Conservation (phyloP, 2,113 vertebrate genomes). For the Dasyurus viverrinus region DNA sequence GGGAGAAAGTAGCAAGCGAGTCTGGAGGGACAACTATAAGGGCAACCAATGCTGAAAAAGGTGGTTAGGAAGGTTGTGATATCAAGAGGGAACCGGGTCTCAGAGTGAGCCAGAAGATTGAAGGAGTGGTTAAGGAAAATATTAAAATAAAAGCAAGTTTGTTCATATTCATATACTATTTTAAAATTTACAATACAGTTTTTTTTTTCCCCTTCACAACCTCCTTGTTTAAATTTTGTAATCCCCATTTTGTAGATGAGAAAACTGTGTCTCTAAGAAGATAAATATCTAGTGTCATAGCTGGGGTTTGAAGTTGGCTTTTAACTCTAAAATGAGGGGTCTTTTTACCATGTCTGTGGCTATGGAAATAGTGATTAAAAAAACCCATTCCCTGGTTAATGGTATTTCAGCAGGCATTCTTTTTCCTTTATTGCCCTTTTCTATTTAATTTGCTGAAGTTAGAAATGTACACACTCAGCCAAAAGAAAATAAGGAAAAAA, state of each 20-base stretch:
- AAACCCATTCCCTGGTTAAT: not conserved
- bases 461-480: not conserved
- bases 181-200: not conserved
- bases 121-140: not conserved
- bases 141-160: not conserved
- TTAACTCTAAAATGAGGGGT: not conserved
- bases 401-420: not conserved
- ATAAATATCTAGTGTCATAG: not conserved
- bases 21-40: not conserved
- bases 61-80: not conserved
- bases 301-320: not conserved
- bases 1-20: not conserved
- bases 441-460: not conserved
- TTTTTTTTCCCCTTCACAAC: not conserved
- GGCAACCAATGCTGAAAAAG: not conserved
- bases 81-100: not conserved
- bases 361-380: not conserved
- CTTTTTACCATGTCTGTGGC: not conserved
- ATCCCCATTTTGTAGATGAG: not conserved
- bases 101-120: not conserved
- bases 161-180: not conserved
- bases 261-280: not conserved
- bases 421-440: not conserved
- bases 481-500: conserved; percentile 6
- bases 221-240: not conserved